Percentiles rank a stretch among this genome's conserved stretches.
These are phyloP conservation scores for Acanthopleura granulata DNA, from an alignment of 2,888 invertebrate species.

Conservation along the genomic window DNA sequence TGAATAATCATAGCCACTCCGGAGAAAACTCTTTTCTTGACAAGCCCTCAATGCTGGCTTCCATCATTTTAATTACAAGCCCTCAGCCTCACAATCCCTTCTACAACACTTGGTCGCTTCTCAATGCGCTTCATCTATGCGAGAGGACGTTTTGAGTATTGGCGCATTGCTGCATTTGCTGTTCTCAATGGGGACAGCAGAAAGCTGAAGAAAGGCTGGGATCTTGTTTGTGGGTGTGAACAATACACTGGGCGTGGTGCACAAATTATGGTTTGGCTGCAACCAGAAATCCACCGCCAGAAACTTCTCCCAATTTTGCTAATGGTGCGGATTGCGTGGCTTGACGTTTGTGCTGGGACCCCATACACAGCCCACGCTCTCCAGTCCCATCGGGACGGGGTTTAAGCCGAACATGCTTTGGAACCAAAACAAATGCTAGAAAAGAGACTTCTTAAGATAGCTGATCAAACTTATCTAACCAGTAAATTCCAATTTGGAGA, in stretches of 20 bases:
- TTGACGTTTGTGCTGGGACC: conserved; percentile 1
- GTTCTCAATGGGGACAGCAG: neutral
- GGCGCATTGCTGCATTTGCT: neutral
- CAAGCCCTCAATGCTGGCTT: neutral
- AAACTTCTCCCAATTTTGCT: conserved; percentile 5
- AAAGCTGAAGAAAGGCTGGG: conserved; percentile 8
- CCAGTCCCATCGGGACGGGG: neutral
- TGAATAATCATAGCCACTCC: conserved; percentile 5
- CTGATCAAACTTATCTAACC: conserved; percentile 13
- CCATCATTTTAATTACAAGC: conserved; percentile 16
- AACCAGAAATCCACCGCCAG: neutral
- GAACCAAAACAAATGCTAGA: conserved; percentile 14
- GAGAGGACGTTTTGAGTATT: conserved; percentile 17
- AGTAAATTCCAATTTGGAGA: neutral
- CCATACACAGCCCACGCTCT: neutral
- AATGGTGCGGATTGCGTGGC: conserved; percentile 11
- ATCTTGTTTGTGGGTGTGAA: conserved; percentile 15
- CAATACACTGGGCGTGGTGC: conserved; percentile 10
- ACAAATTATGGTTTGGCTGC: neutral
- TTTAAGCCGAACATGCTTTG: conserved; percentile 2
- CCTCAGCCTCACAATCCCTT: neutral
- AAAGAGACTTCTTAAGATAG: conserved; percentile 3
- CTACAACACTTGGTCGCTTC: conserved; percentile 15
- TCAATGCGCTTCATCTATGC: conserved; percentile 18
- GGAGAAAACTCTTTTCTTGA: neutral